Evolutionary conservation across 2,888 invertebrate genomes (phyloP).

Genomic region (Drosophila algonquin): DNA sequence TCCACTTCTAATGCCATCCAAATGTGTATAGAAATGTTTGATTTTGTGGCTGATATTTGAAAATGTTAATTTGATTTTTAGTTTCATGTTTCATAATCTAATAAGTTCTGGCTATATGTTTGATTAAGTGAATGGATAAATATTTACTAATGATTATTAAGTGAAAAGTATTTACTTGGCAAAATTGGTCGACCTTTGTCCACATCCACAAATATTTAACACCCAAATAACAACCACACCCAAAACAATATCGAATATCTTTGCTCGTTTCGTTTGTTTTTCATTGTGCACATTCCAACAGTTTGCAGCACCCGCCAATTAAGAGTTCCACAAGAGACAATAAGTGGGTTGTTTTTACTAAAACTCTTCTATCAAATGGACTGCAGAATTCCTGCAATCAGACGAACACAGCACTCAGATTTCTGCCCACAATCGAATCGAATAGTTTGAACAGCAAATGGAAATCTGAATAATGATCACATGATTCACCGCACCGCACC

Average conservation of each 20-base stretch:
- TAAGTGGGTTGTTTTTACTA: not conserved
- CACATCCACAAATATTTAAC: not conserved
- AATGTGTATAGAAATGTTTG: not conserved
- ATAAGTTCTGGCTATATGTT: not conserved
- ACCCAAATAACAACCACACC: not conserved
- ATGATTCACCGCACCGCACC: not conserved
- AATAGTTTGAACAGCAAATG: not conserved
- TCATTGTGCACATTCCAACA: not conserved
- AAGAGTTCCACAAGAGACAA: not conserved
- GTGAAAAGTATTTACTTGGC: not conserved
- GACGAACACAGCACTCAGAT: not conserved
- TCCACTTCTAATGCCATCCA: not conserved
- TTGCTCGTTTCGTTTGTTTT: not conserved
- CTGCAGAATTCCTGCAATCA: not conserved
- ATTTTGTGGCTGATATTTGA: not conserved
- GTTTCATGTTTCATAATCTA: no score
- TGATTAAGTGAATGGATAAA: not conserved
- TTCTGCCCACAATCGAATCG: not conserved
- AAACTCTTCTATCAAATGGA: not conserved
- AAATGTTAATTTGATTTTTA: not conserved
- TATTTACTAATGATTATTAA: not conserved
- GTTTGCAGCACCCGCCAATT: not conserved
- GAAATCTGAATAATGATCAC: not conserved
- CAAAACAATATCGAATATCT: not conserved
- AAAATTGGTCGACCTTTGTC: no score